phyloP scores from a whole-genome alignment of 2,113 vertebrate genomes.

The Corapipo altera region DNA sequence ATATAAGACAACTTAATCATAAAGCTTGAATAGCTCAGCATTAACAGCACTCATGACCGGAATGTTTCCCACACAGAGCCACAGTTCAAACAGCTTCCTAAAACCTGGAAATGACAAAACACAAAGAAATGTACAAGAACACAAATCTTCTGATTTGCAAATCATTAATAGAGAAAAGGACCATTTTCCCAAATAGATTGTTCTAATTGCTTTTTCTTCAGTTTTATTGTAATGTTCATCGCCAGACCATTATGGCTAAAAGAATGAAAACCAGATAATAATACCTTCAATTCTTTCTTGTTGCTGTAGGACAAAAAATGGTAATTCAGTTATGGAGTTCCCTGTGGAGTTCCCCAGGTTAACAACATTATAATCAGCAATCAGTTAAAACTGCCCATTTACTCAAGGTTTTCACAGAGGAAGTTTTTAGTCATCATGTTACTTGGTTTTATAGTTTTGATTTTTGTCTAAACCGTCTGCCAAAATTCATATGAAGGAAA shows the following conservation, averaged over 20 bases:
- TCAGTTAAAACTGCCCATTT: neutral
- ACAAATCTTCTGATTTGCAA: neutral
- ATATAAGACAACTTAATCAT: neutral
- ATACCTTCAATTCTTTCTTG: neutral
- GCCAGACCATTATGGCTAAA: neutral
- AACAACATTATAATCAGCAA: fast-evolving
- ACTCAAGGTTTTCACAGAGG: neutral
- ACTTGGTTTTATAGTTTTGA: neutral
- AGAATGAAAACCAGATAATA: neutral
- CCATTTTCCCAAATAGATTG: neutral
- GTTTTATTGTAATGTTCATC: neutral
- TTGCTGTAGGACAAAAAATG: neutral
- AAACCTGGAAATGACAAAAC: neutral
- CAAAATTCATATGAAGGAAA: neutral
- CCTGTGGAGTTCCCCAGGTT: neutral
- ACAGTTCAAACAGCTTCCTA: neutral
- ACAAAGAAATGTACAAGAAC: neutral
- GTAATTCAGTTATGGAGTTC: neutral
- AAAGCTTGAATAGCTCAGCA: neutral
- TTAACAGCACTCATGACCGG: neutral
- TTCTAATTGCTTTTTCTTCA: neutral
- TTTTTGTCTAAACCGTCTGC: neutral
- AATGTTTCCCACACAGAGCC: neutral
- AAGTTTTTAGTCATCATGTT: neutral
- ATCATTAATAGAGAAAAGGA: neutral